These are phyloP conservation scores for Girardia tigrina DNA, from an alignment of 2,888 invertebrate species.

Conservation along the genomic window DNA sequence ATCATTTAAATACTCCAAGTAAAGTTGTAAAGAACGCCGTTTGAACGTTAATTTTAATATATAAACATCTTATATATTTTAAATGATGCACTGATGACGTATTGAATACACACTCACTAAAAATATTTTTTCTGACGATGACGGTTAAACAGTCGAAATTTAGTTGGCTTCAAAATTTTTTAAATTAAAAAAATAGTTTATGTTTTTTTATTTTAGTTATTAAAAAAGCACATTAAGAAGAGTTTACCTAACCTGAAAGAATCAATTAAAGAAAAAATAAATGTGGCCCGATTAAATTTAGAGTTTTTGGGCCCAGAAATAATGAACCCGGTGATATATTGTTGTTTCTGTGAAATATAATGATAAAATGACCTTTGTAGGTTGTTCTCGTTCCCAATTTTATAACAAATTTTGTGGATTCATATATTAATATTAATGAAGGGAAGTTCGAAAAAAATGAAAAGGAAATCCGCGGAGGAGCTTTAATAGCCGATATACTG, in stretches of 20 bases:
- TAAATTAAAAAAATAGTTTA: too few species aligned
- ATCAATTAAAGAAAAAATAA: slow-evolving; percentile 78
- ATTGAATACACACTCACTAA: too few species aligned
- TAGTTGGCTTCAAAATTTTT: too few species aligned
- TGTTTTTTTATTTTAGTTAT: slow-evolving; percentile 53
- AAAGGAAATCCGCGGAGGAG: neutral
- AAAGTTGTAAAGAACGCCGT: too few species aligned
- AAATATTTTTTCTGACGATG: too few species aligned
- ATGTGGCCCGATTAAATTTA: slow-evolving; percentile 93
- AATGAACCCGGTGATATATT: slow-evolving; percentile 61
- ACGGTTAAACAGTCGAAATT: too few species aligned
- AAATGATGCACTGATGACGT: too few species aligned
- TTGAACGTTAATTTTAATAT: too few species aligned
- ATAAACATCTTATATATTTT: too few species aligned
- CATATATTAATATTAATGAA: neutral
- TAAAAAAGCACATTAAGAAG: slow-evolving; percentile 98
- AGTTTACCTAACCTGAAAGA: slow-evolving; percentile 84
- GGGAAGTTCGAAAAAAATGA: neutral
- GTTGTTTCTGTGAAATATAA: too few species aligned
- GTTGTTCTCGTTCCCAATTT: neutral
- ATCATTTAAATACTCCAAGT: too few species aligned
- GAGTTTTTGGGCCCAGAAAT: slow-evolving; percentile 95
- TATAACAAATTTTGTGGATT: neutral
- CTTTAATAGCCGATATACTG: neutral
- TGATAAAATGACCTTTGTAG: too few species aligned